Base-by-base conservation (phyloP, 30 jellyfish, hydroid and myxozoan species). In the Mastigias papua region DNA sequence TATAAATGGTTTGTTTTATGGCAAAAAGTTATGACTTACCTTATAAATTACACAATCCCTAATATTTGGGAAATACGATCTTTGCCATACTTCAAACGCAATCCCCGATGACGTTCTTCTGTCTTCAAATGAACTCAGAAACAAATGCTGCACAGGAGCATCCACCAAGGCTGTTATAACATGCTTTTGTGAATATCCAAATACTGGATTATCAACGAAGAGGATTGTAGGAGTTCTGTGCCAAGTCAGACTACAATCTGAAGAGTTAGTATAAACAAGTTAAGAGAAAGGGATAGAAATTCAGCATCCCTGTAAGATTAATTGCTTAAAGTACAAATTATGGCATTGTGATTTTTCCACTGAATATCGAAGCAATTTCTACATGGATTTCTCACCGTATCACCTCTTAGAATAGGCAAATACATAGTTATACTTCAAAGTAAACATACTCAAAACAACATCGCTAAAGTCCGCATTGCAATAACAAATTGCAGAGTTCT, bases 21-120 rank as follows among this genome's bases (percentile, higher is more conserved):
- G 54, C 54, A 37, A 37, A 4, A 51, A 17, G 67, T 4, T 5
- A 5, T 5, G 27, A 51, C 84, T 29, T 65, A 92, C 98, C 74
- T 72, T 92, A 60, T 69, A 82, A 49, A 92, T 15, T 16, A 92
- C 76, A 62, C 89, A 84, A 69, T 93, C 98, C 50, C 97, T 74
- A 66, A 86, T 76, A 69, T 93, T 82, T 5, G 97, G 97, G 33
- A 87, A 81, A 54, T 87, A 93, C 2, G 89, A 82, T 57, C 97
- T 88, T 29, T 80, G 90, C 98, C 98, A 93, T 46, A 93, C 11
- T 75, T 93, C 98, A 57, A 93, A 87, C 19, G 68, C 33, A 19
- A 93, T 62, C 42, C 94, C 96, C 35, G 84, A 33, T 22, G 75
- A 37, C 23, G 42, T 80, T 17, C 42, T 58, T 10, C 32, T 33